Evolutionary conservation across 2,797 vertebrate genomes (phyloP), one percentile per base, ranked within the genome.

Genomic region (Tamandua tetradactyla): DNA sequence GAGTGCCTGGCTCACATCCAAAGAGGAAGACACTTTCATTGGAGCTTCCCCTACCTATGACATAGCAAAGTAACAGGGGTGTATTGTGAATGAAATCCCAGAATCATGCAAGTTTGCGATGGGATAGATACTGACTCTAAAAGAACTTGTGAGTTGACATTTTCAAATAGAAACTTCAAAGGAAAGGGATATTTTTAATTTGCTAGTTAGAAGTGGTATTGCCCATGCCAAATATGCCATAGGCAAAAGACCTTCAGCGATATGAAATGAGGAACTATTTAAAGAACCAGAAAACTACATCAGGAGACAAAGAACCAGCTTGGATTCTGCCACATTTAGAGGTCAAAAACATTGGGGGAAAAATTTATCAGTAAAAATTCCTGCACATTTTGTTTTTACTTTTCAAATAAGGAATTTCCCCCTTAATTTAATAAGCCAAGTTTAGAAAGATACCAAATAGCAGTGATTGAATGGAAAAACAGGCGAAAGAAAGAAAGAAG

Each of bases 61-160:
- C 18, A 42, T 12, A 83, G 6, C 49, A 71, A 42, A 68, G 13
- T 47, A 14, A 66, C 2, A 35, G 17, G 15, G 4, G 2, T 17
- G 0, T 30, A 6, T 37, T 57, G 32, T 15, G 13, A 8, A 2
- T 47, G 12, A 3, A 35, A 0, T 30, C 86, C 2, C 3, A 35
- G 37, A 83, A 93, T 27, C 35, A 7, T 52, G 11, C 7, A 35
- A n/a, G 32, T 55, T 74, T 57, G 27, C 40, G 27, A 9, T 2
- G 5, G 32, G 11, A 52, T 10, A 74, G 22, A 81, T 22, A 47
- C 27, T 61, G 17, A 52, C 12, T 72, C 35, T 12, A 18, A 23
- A 64, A 57, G 20, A 40, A 55, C 92, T 91, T n/a, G 27, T 80
- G 61, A 92, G 27, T n/a, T 68, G 35, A n/a, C 40, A 68, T 55